Base-by-base conservation (phyloP, 2,888 invertebrate genomes). In the Meliscaeva auricollis region DNA sequence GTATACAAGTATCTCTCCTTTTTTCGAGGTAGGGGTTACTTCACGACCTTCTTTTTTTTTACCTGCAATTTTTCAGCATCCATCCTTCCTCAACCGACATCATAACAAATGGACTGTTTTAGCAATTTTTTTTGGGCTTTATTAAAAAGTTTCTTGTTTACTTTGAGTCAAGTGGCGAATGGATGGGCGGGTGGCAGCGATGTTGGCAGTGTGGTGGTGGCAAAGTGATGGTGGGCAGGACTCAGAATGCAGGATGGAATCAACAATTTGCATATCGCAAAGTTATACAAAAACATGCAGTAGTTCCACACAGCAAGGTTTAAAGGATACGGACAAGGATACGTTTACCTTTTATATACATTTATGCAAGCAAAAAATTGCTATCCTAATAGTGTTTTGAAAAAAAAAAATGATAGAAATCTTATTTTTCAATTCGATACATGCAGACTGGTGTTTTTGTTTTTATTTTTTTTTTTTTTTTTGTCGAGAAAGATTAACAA, bases 261-360 rank as follows among this genome's bases (percentile, higher is more conserved):
- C 80, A 79, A 84, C 79, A 84, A 79, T 84, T 84, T 84, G 84
- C 84, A 80, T 84, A 80, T 66, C 60, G 60, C 75, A 84, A 72
- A 52, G 84, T 80, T 66, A 68, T 80, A 75, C 32, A 22, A n/a
- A 66, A 50, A 35, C 32, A 66, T 50, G 35, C 35, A 38, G 3
- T 26, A n/a, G 3, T 15, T 30, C 54, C 20, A 20, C 15, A 13
- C n/a, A 54, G 35, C 22, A 35, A 32, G 35, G 75, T 56, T 84
- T 79, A 75, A 72, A 54, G 79, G 66, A 66, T 66, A n/a, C n/a
- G 50, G n/a, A 20, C 13, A 35, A 50, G 32, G 48, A 58, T 58
- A 58, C 38, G 13, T 46, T 46, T 46, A 17, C 46, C 46, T 17
- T 46, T 15, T 46, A 17, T 17, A 46, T 17, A 11, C 8, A 35